Evolutionary conservation across 2,113 vertebrate genomes (phyloP).

Genomic region (Calidris pygmaea): DNA sequence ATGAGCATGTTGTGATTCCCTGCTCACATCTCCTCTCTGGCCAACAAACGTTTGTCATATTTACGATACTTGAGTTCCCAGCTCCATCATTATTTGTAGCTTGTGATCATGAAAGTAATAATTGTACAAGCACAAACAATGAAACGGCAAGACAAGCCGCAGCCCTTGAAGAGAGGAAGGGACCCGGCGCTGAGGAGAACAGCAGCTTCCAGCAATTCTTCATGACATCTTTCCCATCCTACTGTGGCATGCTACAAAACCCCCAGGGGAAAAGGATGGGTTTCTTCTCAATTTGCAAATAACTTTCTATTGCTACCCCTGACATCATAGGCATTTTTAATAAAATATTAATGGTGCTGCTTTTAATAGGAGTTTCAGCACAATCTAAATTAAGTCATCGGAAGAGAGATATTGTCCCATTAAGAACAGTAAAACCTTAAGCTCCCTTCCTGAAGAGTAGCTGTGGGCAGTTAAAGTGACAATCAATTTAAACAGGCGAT

Average conservation of each 20-base stretch:
- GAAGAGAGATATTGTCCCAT: constrained; percentile 70
- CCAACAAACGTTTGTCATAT: not conserved
- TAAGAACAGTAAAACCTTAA: constrained; percentile 73
- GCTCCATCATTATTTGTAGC: not conserved
- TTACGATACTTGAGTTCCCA: not conserved
- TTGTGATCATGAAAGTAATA: not conserved
- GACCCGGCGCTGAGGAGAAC: not conserved
- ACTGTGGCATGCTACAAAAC: not conserved
- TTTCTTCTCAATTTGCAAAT: constrained; percentile 20
- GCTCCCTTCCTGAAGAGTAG: constrained; percentile 73
- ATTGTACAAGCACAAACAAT: not conserved
- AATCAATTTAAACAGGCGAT: constrained; percentile 72
- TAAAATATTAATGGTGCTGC: constrained; percentile 62
- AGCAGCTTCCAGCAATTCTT: not conserved
- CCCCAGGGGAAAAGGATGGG: not conserved
- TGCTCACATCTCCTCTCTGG: not conserved
- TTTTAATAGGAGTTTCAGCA: constrained; percentile 69
- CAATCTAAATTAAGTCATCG: constrained; percentile 57
- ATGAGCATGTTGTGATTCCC: not conserved
- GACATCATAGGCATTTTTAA: constrained; percentile 63
- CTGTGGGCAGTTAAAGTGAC: constrained; percentile 70
- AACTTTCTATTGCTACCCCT: not conserved
- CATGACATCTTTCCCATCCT: accelerated
- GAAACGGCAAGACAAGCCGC: not conserved
- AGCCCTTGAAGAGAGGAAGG: not conserved